phyloP scores from a whole-genome alignment of 2,888 invertebrate species.

The Nymphalis urticae region DNA sequence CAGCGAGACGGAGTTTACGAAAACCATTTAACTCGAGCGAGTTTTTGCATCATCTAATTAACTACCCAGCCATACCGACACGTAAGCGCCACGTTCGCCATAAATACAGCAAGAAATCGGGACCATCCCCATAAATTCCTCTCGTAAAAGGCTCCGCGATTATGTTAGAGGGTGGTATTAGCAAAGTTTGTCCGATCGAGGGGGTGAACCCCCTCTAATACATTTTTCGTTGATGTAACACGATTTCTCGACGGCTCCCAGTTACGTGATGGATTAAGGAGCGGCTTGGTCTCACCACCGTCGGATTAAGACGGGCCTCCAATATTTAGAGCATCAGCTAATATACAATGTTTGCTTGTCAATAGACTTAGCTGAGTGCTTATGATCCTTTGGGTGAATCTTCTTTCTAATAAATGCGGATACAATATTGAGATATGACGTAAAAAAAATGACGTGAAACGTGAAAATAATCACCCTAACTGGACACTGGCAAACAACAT shows the following conservation, averaged over 20 bases:
- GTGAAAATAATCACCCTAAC: too few species aligned
- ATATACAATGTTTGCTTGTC: conserved; percentile 76
- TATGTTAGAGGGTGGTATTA: conserved; percentile 82
- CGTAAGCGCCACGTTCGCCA: conserved; percentile 74
- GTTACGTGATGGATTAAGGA: conserved; percentile 83
- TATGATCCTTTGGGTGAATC: conserved; percentile 32
- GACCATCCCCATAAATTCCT: conserved; percentile 81
- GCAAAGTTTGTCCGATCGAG: conserved; percentile 81
- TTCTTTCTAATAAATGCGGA: conserved; percentile 16
- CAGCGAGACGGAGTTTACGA: conserved; percentile 24
- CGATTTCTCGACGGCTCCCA: conserved; percentile 81
- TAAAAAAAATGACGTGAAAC: not conserved
- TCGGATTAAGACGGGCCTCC: conserved; percentile 73
- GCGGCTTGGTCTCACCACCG: conserved; percentile 69
- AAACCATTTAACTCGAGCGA: conserved; percentile 37
- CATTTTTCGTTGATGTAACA: conserved; percentile 83
- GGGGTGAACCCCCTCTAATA: conserved; percentile 71
- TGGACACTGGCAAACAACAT: too few species aligned
- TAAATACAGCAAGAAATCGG: conserved; percentile 81
- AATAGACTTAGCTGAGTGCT: conserved; percentile 69
- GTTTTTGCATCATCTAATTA: conserved; percentile 74
- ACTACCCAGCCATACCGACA: conserved; percentile 67
- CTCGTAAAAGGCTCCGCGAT: conserved; percentile 82
- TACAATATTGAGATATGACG: conserved; percentile 3
- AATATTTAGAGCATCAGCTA: conserved; percentile 76